phyloP scores from a whole-genome alignment of 2,888 invertebrate genomes.

The Eubasilissa splendida region DNA sequence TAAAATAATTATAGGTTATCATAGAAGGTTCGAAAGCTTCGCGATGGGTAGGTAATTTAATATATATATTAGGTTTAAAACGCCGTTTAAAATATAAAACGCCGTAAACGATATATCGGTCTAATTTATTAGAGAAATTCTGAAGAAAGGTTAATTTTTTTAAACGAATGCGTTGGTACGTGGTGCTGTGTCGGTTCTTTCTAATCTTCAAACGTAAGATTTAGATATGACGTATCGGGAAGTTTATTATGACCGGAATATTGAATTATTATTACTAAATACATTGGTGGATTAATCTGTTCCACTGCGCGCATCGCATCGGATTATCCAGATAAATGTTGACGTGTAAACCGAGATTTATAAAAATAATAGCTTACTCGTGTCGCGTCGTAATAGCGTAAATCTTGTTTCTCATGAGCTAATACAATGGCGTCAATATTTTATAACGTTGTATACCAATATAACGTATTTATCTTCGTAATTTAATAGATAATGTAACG shows the following conservation, averaged over 20 bases:
- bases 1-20: no score
- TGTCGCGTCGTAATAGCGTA: not conserved
- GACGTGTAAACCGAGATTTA: slow-evolving; percentile 20
- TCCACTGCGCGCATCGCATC: not conserved
- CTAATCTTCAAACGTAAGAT: not conserved
- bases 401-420: not conserved
- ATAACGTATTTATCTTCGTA: no score
- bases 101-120: no score
- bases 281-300: slow-evolving; percentile 1
- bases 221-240: not conserved
- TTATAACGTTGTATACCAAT: no score
- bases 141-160: not conserved
- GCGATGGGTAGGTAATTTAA: no score
- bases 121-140: not conserved
- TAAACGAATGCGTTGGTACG: not conserved
- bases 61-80: no score
- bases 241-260: not conserved
- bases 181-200: slow-evolving; percentile 14
- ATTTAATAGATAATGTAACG: no score
- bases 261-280: not conserved
- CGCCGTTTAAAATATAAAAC: no score
- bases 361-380: not conserved
- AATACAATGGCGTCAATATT: no score
- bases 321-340: slow-evolving; percentile 9
- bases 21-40: no score